A percentile compares a stretch with the other conserved stretches of the same genome.
Conservation (phyloP, 2,113 vertebrate genomes). For the Limnothrissa miodon region DNA sequence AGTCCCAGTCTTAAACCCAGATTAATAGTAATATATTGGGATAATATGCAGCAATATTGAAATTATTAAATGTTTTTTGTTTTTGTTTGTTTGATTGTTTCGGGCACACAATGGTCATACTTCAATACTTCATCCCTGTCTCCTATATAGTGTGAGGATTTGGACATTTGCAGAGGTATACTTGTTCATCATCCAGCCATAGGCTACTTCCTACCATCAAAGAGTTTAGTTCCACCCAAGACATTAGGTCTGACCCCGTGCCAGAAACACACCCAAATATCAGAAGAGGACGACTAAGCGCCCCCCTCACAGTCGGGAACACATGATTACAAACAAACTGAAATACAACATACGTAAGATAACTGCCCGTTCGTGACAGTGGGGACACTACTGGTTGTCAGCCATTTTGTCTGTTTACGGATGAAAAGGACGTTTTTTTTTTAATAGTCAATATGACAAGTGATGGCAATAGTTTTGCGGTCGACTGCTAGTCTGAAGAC, state of each 20-base stretch:
- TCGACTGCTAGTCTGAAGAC: not conserved
- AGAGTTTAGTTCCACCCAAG: not conserved
- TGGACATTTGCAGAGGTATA: not conserved
- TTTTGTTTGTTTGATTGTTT: not conserved
- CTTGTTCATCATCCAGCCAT: not conserved
- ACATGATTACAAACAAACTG: not conserved
- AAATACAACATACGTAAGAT: no score
- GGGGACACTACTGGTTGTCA: not conserved
- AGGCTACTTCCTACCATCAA: not conserved
- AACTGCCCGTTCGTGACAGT: not conserved
- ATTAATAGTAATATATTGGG: not conserved
- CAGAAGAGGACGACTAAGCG: not conserved
- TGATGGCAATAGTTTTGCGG: constrained; percentile 1
- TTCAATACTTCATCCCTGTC: not conserved
- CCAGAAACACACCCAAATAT: not conserved
- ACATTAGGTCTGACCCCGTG: not conserved
- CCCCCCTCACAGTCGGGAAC: not conserved
- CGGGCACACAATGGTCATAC: not conserved
- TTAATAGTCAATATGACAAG: not conserved
- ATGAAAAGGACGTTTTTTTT: not conserved
- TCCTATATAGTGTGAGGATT: not conserved
- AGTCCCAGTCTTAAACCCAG: not conserved
- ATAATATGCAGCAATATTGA: not conserved
- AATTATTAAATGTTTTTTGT: no score
- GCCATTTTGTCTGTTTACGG: not conserved